Conservation (phyloP, 30 jellyfish, hydroid and myxozoan genomes). For the Sanderia malayensis region DNA sequence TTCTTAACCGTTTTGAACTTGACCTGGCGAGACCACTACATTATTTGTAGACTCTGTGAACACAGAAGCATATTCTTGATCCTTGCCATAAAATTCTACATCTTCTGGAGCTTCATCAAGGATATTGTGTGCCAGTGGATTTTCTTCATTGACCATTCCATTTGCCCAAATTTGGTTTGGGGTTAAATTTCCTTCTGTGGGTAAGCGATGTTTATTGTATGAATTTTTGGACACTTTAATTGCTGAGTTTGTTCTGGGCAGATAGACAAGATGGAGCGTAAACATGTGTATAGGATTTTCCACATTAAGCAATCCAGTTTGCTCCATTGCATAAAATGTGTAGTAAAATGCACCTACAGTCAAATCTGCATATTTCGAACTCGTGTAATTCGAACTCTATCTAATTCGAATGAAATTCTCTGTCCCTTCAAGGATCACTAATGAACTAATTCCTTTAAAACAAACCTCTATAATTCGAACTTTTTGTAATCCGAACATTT, state of each 20-base stretch:
- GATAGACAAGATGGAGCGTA: not conserved
- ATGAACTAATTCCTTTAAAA: too few species aligned
- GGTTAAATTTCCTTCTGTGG: conserved; percentile 17
- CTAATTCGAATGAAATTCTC: too few species aligned
- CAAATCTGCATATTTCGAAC: too few species aligned
- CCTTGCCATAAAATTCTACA: not conserved
- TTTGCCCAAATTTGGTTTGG: conserved; percentile 24
- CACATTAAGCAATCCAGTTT: not conserved
- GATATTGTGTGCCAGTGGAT: not conserved
- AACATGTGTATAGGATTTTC: conserved; percentile 7
- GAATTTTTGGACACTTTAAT: not conserved
- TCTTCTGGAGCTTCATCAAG: conserved; percentile 11
- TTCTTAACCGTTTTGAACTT: not conserved
- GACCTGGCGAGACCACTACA: conserved; percentile 2
- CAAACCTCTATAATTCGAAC: too few species aligned
- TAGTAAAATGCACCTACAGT: not conserved
- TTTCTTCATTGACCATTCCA: not conserved
- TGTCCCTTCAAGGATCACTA: too few species aligned
- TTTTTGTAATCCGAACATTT: too few species aligned
- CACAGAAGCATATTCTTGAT: not conserved
- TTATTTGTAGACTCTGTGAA: not conserved
- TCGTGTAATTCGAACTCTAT: too few species aligned
- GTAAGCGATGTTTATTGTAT: conserved; percentile 25
- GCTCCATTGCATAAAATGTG: conserved; percentile 16
- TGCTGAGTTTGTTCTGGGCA: not conserved